phyloP scores from a whole-genome alignment of 2,113 vertebrate genomes.

The Catharus fuscescens region DNA sequence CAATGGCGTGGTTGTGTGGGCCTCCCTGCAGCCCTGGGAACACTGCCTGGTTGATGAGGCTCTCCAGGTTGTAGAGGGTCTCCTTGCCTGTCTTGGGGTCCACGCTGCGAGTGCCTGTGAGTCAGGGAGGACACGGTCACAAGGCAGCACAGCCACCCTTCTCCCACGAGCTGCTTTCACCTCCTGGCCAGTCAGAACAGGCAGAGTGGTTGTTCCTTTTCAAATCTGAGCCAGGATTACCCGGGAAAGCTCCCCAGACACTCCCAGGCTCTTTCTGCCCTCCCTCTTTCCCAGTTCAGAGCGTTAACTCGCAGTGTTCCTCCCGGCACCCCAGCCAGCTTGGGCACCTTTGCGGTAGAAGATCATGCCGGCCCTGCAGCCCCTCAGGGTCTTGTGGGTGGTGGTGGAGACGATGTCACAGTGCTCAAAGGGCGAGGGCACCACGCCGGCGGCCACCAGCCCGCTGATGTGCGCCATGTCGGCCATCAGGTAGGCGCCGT shows the following conservation, averaged over 20 bases:
- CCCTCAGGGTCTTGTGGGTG: slow-evolving; percentile 94
- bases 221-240: background rate
- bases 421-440: slow-evolving; percentile 91
- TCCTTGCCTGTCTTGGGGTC: slow-evolving; percentile 92
- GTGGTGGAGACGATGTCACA: slow-evolving; percentile 93
- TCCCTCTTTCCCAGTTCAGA: background rate
- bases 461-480: slow-evolving; percentile 99
- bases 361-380: slow-evolving; percentile 92
- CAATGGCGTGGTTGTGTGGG: slow-evolving; percentile 96
- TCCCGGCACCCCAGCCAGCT: rapidly evolving
- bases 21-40: slow-evolving; percentile 97
- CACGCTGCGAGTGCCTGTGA: slow-evolving; percentile 82
- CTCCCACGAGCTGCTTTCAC: background rate
- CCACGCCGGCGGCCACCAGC: slow-evolving; percentile 87
- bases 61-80: slow-evolving; percentile 88
- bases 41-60: slow-evolving; percentile 92
- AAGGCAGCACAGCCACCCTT: background rate
- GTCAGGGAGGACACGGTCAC: background rate
- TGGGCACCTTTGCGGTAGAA: slow-evolving; percentile 91
- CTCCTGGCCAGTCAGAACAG: background rate
- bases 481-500: slow-evolving; percentile 86
- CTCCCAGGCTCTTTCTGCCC: background rate
- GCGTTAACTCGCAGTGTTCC: background rate
- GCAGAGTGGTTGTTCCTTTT: background rate
- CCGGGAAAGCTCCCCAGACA: background rate